A percentile compares a stretch with the other conserved stretches of the same genome.
Conservation (phyloP, 2,797 vertebrate genomes). For the Gouania willdenowi region DNA sequence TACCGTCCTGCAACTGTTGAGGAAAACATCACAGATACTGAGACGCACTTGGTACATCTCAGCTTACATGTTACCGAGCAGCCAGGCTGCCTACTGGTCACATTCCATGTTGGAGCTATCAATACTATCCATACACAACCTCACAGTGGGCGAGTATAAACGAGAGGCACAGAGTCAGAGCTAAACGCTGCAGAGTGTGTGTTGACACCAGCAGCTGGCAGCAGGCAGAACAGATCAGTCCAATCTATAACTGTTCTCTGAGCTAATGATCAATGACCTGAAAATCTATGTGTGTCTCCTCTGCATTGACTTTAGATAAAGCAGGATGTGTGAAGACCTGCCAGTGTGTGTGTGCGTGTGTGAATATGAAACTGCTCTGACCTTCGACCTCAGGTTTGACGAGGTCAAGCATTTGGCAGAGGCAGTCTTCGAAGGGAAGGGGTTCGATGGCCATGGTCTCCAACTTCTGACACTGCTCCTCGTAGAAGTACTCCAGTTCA, state of each 20-base stretch:
- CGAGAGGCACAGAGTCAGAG: constrained; percentile 19
- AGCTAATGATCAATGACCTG: constrained; percentile 20
- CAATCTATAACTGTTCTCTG: constrained; percentile 15
- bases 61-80: constrained; percentile 9
- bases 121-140: constrained; percentile 25
- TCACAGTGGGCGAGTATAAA: constrained; percentile 8
- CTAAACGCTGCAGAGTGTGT: constrained; percentile 30
- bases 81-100: constrained; percentile 21
- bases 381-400: constrained; percentile 86
- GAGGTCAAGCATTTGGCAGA: constrained; percentile 96
- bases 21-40: constrained; percentile 4
- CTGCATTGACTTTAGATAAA: neutral
- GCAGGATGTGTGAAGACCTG: neutral
- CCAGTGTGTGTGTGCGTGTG: constrained; percentile 5
- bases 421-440: constrained; percentile 90
- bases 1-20: neutral
- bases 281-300: neutral
- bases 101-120: constrained; percentile 33
- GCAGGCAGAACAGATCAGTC: constrained; percentile 3
- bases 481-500: constrained; percentile 93
- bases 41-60: constrained; percentile 11
- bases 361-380: constrained; percentile 46
- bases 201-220: constrained; percentile 41
- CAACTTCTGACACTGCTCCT: constrained; percentile 92
- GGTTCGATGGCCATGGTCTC: constrained; percentile 90